Evolutionary conservation across 2,113 vertebrate species (phyloP), one percentile per base, ranked within the genome.

Genomic region (Hippocampus barbouri): DNA sequence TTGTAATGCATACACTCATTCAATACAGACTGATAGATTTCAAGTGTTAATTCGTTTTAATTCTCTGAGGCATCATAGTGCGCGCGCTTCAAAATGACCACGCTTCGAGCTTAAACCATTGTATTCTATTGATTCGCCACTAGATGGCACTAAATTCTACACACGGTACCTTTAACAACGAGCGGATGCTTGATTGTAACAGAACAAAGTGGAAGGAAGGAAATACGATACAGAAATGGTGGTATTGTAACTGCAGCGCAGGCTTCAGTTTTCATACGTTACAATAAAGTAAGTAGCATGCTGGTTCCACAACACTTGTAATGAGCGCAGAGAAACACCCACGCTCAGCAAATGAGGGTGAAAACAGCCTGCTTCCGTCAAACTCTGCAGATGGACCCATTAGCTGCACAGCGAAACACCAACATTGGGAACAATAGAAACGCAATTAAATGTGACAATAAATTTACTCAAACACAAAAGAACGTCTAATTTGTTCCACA

Each of bases 361-460:
- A 41, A 47, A 25, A 66, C 11, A 25, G n/a, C 43, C 23, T 25
- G 43, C 3, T 27, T 66, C 2, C 12, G 23, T 27, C n/a, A 66
- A 47, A 16, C 41, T 27, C n/a, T 47, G 41, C 43, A 66, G 47
- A 23, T 25, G 64, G 5, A 47, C n/a, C 59, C 27, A 61, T 61
- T 61, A 4, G 16, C 15, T 34, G 59, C 59, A 61, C 59, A 61
- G 27, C 27, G 0, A 59, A 59, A n/a, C 23, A 27, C 27, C 12
- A 25, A 61, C 59, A 61, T 34, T 8, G 59, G 16, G 7, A 34
- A 61, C 27, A 16, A 61, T 61, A 41, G n/a, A 43, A 64, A 64
- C 34, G 40, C 62, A 64, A 64, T 64, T 64, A 41, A 41, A 64
- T 64, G 59, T 61, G 34, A 2, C 27, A 34, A 34, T 61, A 61